Evolutionary conservation across 2,797 vertebrate genomes (phyloP).

Genomic region (Arnoldichthys spilopterus): DNA sequence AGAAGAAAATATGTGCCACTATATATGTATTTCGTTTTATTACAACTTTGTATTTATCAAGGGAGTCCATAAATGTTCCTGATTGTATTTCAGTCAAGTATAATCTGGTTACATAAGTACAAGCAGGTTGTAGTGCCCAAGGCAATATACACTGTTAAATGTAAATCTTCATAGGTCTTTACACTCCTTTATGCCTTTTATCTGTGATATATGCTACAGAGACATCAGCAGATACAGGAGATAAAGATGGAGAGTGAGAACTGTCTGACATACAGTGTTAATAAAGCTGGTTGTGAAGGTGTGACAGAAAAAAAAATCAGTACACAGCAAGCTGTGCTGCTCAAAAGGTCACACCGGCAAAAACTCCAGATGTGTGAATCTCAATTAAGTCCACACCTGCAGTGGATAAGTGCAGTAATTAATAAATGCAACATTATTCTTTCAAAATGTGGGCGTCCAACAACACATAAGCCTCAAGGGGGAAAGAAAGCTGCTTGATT

Average conservation of each 20-base stretch:
- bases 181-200: neutral
- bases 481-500: slow-evolving; percentile 13
- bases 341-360: slow-evolving; percentile 58
- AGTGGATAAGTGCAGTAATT: slow-evolving; percentile 71
- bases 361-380: slow-evolving; percentile 73
- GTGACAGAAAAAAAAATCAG: slow-evolving; percentile 20
- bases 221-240: neutral
- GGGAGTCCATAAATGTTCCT: too few species aligned
- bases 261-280: slow-evolving; percentile 26
- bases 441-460: slow-evolving; percentile 14
- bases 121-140: neutral
- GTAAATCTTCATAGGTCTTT: neutral
- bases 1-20: too few species aligned
- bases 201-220: slow-evolving; percentile 6
- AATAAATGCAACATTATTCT: slow-evolving; percentile 69
- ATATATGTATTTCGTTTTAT: too few species aligned
- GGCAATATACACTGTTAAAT: neutral
- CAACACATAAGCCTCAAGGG: neutral
- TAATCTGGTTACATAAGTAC: neutral
- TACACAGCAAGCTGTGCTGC: slow-evolving; percentile 46
- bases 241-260: slow-evolving; percentile 11
- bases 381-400: slow-evolving; percentile 73
- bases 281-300: slow-evolving; percentile 25
- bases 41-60: too few species aligned
- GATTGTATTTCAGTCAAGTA: neutral